Evolutionary conservation across 2,888 invertebrate species (phyloP), one percentile per base, ranked within the genome.

Genomic region (Mythimna impura): DNA sequence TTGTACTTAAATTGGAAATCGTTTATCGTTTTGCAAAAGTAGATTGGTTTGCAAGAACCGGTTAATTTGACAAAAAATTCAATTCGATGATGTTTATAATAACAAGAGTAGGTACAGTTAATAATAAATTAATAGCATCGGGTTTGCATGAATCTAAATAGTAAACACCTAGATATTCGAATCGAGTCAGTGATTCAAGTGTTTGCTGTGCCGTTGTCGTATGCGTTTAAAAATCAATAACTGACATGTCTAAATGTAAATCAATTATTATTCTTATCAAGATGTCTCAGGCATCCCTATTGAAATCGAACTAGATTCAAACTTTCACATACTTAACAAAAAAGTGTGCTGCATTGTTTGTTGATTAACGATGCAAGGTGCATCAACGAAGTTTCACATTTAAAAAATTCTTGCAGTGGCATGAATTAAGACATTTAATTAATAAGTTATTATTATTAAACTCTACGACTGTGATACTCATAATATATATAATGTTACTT

Each of bases 301-400:
- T 91, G 87, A 90, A 90, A 92, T 87, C 87, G 89, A 89, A 89
- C 84, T 87, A 88, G 88, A 87, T 89, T 86, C 80, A 88, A 93
- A 94, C 95, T 95, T 95, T 95, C 95, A 92, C 95, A 87, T 79
- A 66, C 76, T 81, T 61, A 89, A 89, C 88, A 91, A 92, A 90
- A 92, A 92, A 91, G 91, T 91, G 86, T 88, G 89, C 87, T 89
- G 90, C 91, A 92, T 92, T 92, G 93, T 93, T 91, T 89, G 86
- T 89, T 86, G 87, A 89, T 88, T 82, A 82, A 80, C 84, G 77
- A 86, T 82, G 87, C 84, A 81, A 81, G 78, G 83, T 86, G 84
- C 84, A 82, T 81, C 77, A 73, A 71, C 63, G 66, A 52, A 81
- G 85, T 89, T 89, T 89, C 89, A 87, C 86, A 82, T 86, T 84